Evolutionary conservation across 2,888 invertebrate genomes (phyloP).

Genomic region (Drosophila infuscata): DNA sequence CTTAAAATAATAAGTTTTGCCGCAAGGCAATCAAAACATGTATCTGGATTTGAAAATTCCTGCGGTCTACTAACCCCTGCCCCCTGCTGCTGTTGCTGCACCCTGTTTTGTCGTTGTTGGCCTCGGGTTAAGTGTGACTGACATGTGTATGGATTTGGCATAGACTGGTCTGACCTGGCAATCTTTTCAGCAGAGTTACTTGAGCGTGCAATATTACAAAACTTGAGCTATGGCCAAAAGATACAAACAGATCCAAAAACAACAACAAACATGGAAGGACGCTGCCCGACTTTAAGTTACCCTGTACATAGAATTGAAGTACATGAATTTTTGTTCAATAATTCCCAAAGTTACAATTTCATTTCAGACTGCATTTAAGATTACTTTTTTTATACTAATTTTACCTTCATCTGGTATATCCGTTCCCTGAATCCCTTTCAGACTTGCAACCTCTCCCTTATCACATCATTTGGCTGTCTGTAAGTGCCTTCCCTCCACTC

Average conservation of each 20-base stretch:
- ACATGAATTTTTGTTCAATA: not conserved
- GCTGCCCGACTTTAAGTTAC: not conserved
- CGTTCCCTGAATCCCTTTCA: not conserved
- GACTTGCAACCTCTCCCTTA: not conserved
- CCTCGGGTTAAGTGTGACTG: conserved; percentile 77
- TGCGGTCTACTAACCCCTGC: conserved; percentile 42
- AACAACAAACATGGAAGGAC: not conserved
- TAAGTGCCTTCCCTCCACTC: conserved; percentile 37
- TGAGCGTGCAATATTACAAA: conserved; percentile 70
- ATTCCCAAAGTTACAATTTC: not conserved
- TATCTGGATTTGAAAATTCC: conserved; percentile 58
- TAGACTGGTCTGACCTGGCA: conserved; percentile 51
- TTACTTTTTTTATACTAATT: not conserved
- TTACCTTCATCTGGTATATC: not conserved
- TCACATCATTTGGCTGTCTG: conserved; percentile 26
- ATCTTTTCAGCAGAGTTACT: conserved; percentile 62
- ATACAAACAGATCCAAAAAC: conserved; percentile 26
- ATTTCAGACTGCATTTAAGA: not conserved
- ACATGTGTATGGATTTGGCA: conserved; percentile 74
- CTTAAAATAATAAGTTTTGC: conserved; percentile 73
- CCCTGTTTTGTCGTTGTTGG: conserved; percentile 23
- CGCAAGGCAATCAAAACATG: conserved; percentile 72
- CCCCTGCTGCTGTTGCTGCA: conserved; percentile 2
- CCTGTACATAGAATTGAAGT: not conserved
- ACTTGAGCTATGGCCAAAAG: conserved; percentile 13